Evolutionary conservation across 2,888 invertebrate genomes (phyloP).

Genomic region (Drosophila parthenogenetica): DNA sequence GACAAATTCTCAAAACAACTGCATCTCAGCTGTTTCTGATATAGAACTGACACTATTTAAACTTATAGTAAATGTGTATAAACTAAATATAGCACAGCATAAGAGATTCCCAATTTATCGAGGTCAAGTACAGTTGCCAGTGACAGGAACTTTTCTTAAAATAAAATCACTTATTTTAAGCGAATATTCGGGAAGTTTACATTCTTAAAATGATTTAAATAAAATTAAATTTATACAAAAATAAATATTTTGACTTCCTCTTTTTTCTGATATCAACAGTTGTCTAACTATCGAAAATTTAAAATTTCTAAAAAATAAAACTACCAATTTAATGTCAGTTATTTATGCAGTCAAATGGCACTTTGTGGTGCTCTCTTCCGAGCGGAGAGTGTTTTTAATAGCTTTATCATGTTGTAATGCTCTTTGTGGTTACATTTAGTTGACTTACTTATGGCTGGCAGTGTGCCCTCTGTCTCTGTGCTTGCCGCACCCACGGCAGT

Average conservation of each 20-base stretch:
- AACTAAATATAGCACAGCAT: neutral
- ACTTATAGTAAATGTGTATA: neutral
- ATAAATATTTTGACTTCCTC: neutral
- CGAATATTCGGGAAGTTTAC: neutral
- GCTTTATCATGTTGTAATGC: slow-evolving; percentile 28
- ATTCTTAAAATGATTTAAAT: neutral
- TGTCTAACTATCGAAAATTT: neutral
- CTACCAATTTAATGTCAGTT: neutral
- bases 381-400: slow-evolving; percentile 6
- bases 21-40: neutral
- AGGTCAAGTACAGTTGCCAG: slow-evolving; percentile 3
- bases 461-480: slow-evolving; percentile 26
- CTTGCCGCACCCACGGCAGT: slow-evolving; percentile 37
- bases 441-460: slow-evolving; percentile 32
- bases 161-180: slow-evolving; percentile 5
- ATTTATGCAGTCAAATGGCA: slow-evolving; percentile 12
- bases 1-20: no score
- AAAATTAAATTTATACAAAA: neutral
- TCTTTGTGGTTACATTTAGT: slow-evolving; percentile 17
- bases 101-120: neutral
- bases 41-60: neutral
- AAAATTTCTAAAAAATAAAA: neutral
- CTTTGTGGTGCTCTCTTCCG: slow-evolving; percentile 4
- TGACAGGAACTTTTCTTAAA: slow-evolving; percentile 1
- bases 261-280: slow-evolving; percentile 1